These are phyloP conservation scores for Drosophila setifemur DNA, from an alignment of 1,140 invertebrate species.

Conservation along the genomic window DNA sequence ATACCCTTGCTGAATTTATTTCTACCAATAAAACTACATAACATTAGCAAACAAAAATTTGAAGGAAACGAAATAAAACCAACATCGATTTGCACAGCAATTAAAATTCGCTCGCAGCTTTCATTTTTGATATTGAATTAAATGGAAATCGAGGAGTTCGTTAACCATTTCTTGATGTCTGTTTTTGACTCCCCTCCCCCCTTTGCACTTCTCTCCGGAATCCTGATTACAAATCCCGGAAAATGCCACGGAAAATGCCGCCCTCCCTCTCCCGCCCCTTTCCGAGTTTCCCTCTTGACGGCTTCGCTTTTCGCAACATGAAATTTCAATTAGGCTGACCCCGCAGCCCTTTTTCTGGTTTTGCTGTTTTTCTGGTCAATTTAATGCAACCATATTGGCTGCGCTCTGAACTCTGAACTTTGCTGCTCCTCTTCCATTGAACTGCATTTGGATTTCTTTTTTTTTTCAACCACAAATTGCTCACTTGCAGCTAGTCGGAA, in stretches of 20 bases:
- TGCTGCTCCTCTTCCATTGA: not conserved
- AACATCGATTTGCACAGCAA: too few species aligned
- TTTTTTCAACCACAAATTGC: not conserved
- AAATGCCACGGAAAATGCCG: conserved; percentile 1
- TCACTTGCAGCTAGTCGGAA: not conserved
- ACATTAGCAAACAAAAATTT: too few species aligned
- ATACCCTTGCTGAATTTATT: too few species aligned
- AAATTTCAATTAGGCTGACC: conserved; percentile 75
- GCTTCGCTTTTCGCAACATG: conserved; percentile 64
- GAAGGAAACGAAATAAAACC: too few species aligned
- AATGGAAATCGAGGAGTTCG: too few species aligned
- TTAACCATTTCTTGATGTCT: too few species aligned
- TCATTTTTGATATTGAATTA: too few species aligned
- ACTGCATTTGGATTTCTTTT: conserved; percentile 3
- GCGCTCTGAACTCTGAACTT: not conserved
- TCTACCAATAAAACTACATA: too few species aligned
- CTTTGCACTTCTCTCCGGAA: not conserved
- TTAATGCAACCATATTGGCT: conserved; percentile 71
- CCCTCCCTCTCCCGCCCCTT: not conserved
- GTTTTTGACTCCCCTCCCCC: too few species aligned
- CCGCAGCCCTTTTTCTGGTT: conserved; percentile 63
- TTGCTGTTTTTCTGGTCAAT: conserved; percentile 78
- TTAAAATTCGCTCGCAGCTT: too few species aligned
- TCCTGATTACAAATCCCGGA: conserved; percentile 35
- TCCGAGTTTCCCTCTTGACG: not conserved